Conservation (phyloP, 2,888 invertebrate genomes). For the Agrotis puta region DNA sequence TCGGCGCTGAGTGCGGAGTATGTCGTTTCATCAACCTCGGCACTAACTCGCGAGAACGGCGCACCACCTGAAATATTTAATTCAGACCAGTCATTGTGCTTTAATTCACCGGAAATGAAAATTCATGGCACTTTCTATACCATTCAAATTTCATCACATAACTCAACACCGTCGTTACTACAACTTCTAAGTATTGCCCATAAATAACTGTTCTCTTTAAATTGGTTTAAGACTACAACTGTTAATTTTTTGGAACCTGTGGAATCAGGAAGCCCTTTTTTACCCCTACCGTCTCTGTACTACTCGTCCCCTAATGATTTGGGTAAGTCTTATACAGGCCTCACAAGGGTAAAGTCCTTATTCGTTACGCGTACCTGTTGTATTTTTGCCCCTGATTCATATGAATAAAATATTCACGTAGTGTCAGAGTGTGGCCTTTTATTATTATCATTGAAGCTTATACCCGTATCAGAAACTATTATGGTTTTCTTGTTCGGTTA, state of each 20-base stretch:
- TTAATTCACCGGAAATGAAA: conserved; percentile 85
- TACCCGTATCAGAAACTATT: not conserved
- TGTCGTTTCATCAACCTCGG: conserved; percentile 86
- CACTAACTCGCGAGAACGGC: conserved; percentile 82
- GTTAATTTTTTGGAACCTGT: not conserved
- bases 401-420: conserved; percentile 33
- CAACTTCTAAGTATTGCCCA: not conserved
- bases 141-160: conserved; percentile 47
- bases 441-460: conserved; percentile 16
- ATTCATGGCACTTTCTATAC: conserved; percentile 68
- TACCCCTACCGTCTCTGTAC: not conserved
- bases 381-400: conserved; percentile 21
- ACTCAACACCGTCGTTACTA: conserved; percentile 28
- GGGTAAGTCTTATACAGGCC: not conserved
- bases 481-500: not conserved
- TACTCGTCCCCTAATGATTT: conserved; percentile 20
- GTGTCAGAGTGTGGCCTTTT: conserved; percentile 11
- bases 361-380: conserved; percentile 13
- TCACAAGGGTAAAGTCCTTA: conserved; percentile 10
- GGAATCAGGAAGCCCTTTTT: not conserved
- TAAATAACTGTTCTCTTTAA: not conserved
- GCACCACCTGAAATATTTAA: conserved; percentile 88
- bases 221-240: not conserved
- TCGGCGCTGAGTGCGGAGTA: conserved; percentile 82
- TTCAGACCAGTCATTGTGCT: conserved; percentile 81